A percentile compares a stretch with the other conserved stretches of the same genome.
phyloP scores from a whole-genome alignment of 2,113 vertebrate species.

The Leptobrachium ailaonicum region DNA sequence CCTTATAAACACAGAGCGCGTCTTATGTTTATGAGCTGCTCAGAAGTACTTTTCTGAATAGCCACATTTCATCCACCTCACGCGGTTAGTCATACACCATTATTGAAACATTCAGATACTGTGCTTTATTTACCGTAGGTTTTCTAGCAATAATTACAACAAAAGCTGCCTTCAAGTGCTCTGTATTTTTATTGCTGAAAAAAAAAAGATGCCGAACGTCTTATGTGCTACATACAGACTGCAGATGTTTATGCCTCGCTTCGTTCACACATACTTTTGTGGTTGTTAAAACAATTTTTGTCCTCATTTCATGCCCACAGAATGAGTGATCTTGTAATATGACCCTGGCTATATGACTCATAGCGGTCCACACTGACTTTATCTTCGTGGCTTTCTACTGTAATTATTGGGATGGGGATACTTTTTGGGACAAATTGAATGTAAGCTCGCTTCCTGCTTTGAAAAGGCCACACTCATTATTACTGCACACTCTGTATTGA shows the following conservation, averaged over 20 bases:
- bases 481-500: slow-evolving; percentile 53
- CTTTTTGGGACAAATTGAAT: slow-evolving; percentile 51
- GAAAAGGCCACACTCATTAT: slow-evolving; percentile 51
- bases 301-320: slow-evolving; percentile 57
- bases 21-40: not conserved
- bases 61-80: not conserved
- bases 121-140: not conserved
- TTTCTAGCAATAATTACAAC: not conserved
- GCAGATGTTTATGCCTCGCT: slow-evolving; percentile 43
- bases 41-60: not conserved
- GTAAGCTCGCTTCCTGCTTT: slow-evolving; percentile 54
- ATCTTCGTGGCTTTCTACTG: slow-evolving; percentile 63
- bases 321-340: slow-evolving; percentile 54
- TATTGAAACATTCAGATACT: not conserved
- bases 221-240: slow-evolving; percentile 54
- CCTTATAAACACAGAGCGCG: not conserved
- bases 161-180: slow-evolving; percentile 35
- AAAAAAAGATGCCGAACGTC: slow-evolving; percentile 51
- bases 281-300: slow-evolving; percentile 55
- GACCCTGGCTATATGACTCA: slow-evolving; percentile 59
- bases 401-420: slow-evolving; percentile 59
- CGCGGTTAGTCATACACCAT: not conserved
- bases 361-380: slow-evolving; percentile 53
- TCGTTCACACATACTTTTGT: slow-evolving; percentile 55
- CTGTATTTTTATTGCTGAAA: slow-evolving; percentile 30